phyloP scores from a whole-genome alignment of 2,113 vertebrate species.

The Dermatemys mawii region DNA sequence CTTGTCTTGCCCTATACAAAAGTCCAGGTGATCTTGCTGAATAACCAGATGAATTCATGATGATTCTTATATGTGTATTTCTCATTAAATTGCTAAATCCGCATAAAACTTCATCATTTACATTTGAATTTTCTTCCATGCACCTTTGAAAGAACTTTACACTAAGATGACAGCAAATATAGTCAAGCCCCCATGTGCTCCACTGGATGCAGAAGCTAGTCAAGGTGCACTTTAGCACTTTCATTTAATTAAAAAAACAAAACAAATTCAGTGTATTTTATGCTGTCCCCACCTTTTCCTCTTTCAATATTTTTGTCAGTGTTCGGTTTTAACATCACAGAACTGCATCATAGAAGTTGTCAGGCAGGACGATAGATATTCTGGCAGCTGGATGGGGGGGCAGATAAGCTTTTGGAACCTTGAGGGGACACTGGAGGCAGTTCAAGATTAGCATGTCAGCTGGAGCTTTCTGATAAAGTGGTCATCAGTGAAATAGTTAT shows the following conservation, averaged over 20 bases:
- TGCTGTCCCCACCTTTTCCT: neutral
- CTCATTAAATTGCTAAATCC: neutral
- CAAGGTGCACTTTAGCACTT: neutral
- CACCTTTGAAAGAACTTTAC: neutral
- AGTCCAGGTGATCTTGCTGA: neutral
- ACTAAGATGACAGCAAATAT: neutral
- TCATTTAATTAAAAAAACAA: neutral
- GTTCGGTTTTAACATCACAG: neutral
- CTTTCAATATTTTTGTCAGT: neutral
- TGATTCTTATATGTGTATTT: neutral
- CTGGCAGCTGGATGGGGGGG: neutral
- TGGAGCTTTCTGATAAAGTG: neutral
- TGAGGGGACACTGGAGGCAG: neutral
- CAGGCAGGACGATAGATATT: neutral
- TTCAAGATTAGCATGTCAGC: neutral
- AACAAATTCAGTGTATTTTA: neutral
- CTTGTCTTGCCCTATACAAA: neutral
- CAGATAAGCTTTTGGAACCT: neutral
- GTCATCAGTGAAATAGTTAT: too few species aligned
- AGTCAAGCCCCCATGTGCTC: neutral
- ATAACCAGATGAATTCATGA: accelerated
- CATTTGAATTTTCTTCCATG: neutral
- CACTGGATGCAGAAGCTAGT: neutral
- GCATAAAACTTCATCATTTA: neutral
- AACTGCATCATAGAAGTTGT: accelerated